Evolutionary conservation across 2,888 invertebrate species (phyloP).

Genomic region (Caenorhabditis angaria): DNA sequence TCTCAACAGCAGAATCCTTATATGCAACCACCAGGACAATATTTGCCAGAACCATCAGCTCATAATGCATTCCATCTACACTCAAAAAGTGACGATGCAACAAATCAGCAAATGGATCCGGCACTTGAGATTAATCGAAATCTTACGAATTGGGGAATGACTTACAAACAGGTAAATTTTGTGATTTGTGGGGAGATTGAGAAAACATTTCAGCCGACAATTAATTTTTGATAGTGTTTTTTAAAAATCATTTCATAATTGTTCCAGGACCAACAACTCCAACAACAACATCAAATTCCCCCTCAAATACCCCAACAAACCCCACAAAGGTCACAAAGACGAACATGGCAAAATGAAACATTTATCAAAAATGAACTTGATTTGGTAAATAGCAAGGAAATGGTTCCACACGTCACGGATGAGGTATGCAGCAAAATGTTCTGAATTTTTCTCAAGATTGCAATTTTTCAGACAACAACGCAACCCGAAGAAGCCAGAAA

Average conservation of each 20-base stretch:
- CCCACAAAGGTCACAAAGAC: slow-evolving; percentile 40
- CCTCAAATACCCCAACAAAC: slow-evolving; percentile 22
- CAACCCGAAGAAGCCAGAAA: slow-evolving; percentile 39
- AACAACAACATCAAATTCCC: slow-evolving; percentile 24
- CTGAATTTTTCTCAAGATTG: neutral
- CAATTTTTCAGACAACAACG: slow-evolving; percentile 24
- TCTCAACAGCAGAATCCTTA: slow-evolving; percentile 8
- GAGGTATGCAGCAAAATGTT: slow-evolving; percentile 21
- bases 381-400: slow-evolving; percentile 60
- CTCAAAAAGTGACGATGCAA: slow-evolving; percentile 36
- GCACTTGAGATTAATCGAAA: slow-evolving; percentile 68
- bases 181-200: no score
- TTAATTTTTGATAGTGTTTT: no score
- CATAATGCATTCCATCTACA: slow-evolving; percentile 44
- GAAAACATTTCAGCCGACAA: no score
- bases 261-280: no score
- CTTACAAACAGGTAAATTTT: slow-evolving; percentile 45
- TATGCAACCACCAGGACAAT: slow-evolving; percentile 15
- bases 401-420: slow-evolving; percentile 54
- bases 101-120: slow-evolving; percentile 60
- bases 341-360: slow-evolving; percentile 68
- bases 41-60: slow-evolving; percentile 21
- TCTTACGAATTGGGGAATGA: slow-evolving; percentile 72
- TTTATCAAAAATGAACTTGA: slow-evolving; percentile 64
- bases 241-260: no score